These are phyloP conservation scores for Acromyrmex echinatior DNA, from an alignment of 1,140 invertebrate species.

Conservation along the genomic window DNA sequence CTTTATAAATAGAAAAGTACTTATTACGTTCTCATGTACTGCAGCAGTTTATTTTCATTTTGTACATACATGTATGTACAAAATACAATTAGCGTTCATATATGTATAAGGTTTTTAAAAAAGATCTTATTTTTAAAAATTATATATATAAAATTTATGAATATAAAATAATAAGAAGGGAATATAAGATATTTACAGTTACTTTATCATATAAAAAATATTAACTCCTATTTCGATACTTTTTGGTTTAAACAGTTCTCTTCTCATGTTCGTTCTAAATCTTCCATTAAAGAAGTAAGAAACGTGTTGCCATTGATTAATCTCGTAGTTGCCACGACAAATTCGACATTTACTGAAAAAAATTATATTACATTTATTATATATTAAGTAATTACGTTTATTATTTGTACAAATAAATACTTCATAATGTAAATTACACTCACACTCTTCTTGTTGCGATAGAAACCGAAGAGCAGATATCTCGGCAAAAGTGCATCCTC, in stretches of 20 bases:
- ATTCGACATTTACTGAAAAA: conserved; percentile 94
- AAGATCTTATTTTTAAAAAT: conserved; percentile 3
- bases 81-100: not conserved
- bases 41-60: not conserved
- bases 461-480: conserved; percentile 97
- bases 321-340: conserved; percentile 97
- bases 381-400: not conserved
- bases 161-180: not conserved
- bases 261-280: conserved; percentile 66
- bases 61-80: not conserved
- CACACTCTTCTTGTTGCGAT: conserved; percentile 96
- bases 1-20: not conserved
- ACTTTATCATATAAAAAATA: not conserved
- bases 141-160: not conserved
- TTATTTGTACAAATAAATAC: not conserved
- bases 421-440: conserved; percentile 72
- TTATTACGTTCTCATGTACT: not conserved
- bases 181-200: conserved; percentile 16
- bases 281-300: conserved; percentile 92
- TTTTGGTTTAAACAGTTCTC: not conserved
- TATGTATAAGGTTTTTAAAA: not conserved
- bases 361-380: conserved; percentile 28
- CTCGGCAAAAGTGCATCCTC: conserved; percentile 98
- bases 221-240: conserved; percentile 19
- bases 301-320: conserved; percentile 96